Conservation (phyloP, 2,797 vertebrate genomes). For the Eulemur albifrons region DNA sequence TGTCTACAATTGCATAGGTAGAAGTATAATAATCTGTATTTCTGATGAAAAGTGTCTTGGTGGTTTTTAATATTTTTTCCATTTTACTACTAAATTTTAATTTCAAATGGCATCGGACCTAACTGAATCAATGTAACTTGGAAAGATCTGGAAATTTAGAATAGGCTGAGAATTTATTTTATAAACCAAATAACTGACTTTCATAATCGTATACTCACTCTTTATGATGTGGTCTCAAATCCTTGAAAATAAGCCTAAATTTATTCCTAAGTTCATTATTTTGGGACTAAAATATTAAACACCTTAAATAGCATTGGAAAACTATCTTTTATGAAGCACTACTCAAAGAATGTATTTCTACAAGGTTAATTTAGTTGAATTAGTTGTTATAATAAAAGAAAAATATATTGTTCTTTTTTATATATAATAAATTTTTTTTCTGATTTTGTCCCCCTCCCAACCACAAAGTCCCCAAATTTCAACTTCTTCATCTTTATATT, state of each 20-base stretch:
- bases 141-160: neutral
- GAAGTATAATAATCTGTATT: neutral
- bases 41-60: neutral
- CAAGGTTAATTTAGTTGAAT: neutral
- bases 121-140: neutral
- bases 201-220: neutral
- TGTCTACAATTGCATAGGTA: neutral
- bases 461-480: neutral
- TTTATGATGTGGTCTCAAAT: conserved; percentile 17
- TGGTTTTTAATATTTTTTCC: neutral
- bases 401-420: conserved; percentile 3
- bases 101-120: neutral
- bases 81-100: neutral
- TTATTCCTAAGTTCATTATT: neutral
- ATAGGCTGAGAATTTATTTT: neutral
- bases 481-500: neutral
- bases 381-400: neutral
- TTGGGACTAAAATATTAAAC: neutral
- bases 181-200: neutral
- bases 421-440: neutral
- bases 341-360: neutral
- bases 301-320: conserved; percentile 34
- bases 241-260: conserved; percentile 34
- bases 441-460: neutral
- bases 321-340: neutral